Base-by-base conservation (phyloP, 2,113 vertebrate species). In the Anolis sagrei region DNA sequence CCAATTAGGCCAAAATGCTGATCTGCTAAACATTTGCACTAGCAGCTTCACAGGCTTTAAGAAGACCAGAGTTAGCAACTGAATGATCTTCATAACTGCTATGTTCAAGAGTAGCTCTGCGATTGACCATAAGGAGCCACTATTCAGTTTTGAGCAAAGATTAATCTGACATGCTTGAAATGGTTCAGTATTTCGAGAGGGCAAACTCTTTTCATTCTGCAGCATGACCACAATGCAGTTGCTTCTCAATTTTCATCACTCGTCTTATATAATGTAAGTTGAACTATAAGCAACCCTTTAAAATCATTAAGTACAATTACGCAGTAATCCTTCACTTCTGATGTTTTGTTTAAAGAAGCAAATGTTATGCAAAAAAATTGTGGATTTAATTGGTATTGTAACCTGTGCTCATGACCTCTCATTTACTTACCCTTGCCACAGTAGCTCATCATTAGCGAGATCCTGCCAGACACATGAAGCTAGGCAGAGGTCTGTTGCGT, bases 401-500 rank as follows among this genome's bases (percentile, higher is more conserved):
- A 34, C 83, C 34, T 21, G 68, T 62, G 18, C 4, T 23, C 1
- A 9, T 81, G 54, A 61, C n/a, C 14, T 82, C 73, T 10, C 21
- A 70, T 86, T 87, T 76, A 88, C 97, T 97, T 94, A 99, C 99
- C 98, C 99, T 96, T 99, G 99, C 99, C 99, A 99, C 44, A 99
- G 97, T 87, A 99, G 98, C 76, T 99, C 99, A 83, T 99, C 98
- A 34, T 97, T 98, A 48, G 98, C 99, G 73, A 99, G 97, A 92
- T 98, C 98, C 91, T 98, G 98, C 99, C 99, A 99, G 87, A 99
- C 99, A 32, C 99, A 99, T 0, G 98, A 98, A 75, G 99, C 99
- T 92, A 99, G 95, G 93, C 99, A 99, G 90, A 99, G 97, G 92
- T 99, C 99, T 76, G 99, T 99, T 79, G 99, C 98, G 82, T 99